A percentile compares a stretch with the other conserved stretches of the same genome.
Evolutionary conservation across 2,888 invertebrate species (phyloP).

Genomic region (Stenotaenia linearis): DNA sequence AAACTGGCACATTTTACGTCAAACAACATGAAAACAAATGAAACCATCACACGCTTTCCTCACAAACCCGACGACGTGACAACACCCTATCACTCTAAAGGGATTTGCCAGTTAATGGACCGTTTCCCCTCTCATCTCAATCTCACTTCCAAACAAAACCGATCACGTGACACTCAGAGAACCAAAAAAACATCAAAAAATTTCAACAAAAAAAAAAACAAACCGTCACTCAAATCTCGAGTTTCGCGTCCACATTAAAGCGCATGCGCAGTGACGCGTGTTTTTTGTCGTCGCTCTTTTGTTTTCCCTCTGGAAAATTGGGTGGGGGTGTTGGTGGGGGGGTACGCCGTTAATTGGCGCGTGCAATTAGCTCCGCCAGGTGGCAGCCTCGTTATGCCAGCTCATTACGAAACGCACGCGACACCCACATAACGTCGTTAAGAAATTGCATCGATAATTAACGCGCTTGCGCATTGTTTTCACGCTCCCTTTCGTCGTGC

Average conservation of each 20-base stretch:
- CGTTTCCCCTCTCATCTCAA: too few relatives aligned
- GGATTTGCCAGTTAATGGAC: too few relatives aligned
- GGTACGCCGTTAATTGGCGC: background rate
- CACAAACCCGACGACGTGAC: too few relatives aligned
- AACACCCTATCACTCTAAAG: too few relatives aligned
- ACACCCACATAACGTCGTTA: background rate
- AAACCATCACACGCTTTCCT: too few relatives aligned
- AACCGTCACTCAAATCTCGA: too few relatives aligned
- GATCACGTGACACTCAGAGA: too few relatives aligned
- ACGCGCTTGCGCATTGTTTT: slow-evolving; percentile 3
- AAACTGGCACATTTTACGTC: too few relatives aligned
- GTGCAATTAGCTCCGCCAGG: slow-evolving; percentile 12
- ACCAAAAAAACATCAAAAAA: too few relatives aligned
- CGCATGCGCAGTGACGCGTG: background rate
- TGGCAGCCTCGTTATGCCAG: background rate
- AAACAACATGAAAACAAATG: too few relatives aligned
- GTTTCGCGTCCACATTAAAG: background rate
- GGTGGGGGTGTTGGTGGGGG: background rate
- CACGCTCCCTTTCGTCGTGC: background rate
- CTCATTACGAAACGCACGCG: background rate
- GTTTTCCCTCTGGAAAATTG: background rate
- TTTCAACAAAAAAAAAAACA: too few relatives aligned
- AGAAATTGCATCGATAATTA: slow-evolving; percentile 11
- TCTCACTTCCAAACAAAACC: too few relatives aligned
- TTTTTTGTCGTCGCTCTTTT: background rate